Base-by-base conservation (phyloP, 1,140 invertebrate genomes). In the Tachypleus tridentatus region DNA sequence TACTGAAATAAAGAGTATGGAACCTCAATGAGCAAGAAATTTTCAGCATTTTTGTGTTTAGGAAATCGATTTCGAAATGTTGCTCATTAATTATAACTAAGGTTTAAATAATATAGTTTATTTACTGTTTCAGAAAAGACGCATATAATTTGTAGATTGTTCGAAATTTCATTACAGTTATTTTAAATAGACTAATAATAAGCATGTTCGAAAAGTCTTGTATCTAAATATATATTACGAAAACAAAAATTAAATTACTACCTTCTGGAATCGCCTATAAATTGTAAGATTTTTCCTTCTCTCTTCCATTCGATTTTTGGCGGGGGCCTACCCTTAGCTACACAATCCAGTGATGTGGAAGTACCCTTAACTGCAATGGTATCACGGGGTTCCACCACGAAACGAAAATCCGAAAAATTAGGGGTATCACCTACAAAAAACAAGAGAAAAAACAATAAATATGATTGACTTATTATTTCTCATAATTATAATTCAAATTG, bases 281-380 rank as follows among this genome's bases (percentile, higher is more conserved):
- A 69, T 51, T 68, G 67, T 9, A 75, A 52, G 56, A 64, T 58
- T 7, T 72, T 61, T 4, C 74, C 73, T 70, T 80, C 77, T 65
- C 74, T 74, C 58, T 74, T 75, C 79, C 79, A 80, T 7, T 72
- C 67, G 58, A 78, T 77, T n/a, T 58, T 62, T 3, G 74, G 73
- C 5, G 67, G 65, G 49, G 70, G 66, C 7, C 67, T 72, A 53
- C 69, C 75, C 63, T 70, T 74, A 65, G 70, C 72, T 62, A 74
- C 74, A 74, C 75, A 81, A 69, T 74, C 75, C 67, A 80, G 73
- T 63, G 72, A 71, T 69, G 65, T 78, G 50, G 71, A 72, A 62
- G 62, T 69, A 64, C 70, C 75, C 29, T 73, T 70, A 8, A 73
- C 74, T n/a, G 73, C 75, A 11, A 78, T 72, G 48, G 74, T 70